Conservation (phyloP, 2,888 invertebrate species). For the Caenorhabditis becei region DNA sequence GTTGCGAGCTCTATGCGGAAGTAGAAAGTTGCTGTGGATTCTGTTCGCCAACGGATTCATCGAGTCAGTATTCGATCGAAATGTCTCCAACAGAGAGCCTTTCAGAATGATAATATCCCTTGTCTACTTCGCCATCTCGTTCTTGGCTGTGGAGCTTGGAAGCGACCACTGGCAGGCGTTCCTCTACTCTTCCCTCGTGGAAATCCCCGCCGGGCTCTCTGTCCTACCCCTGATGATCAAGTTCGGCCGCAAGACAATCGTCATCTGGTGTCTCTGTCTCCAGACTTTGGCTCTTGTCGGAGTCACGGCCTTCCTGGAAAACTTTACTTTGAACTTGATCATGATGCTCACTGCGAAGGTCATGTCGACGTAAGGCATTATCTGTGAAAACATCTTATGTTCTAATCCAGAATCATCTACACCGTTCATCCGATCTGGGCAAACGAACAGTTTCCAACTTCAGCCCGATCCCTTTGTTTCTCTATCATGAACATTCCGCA, state of each 20-base stretch:
- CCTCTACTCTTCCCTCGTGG: slow-evolving; percentile 44
- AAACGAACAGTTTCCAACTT: slow-evolving; percentile 61
- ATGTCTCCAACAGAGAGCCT: background rate
- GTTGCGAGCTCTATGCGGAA: slow-evolving; percentile 15
- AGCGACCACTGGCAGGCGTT: slow-evolving; percentile 42
- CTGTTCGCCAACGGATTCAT: slow-evolving; percentile 59
- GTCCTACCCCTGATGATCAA: slow-evolving; percentile 57
- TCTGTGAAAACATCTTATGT: background rate
- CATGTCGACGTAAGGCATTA: slow-evolving; percentile 43
- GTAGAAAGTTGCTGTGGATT: slow-evolving; percentile 39
- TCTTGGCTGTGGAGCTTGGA: slow-evolving; percentile 49
- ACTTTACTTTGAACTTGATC: slow-evolving; percentile 13
- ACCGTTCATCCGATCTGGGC: slow-evolving; percentile 65
- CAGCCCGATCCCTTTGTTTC: slow-evolving; percentile 45
- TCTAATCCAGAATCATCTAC: slow-evolving; percentile 54
- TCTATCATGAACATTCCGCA: slow-evolving; percentile 61
- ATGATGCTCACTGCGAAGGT: slow-evolving; percentile 52
- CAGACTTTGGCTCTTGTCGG: slow-evolving; percentile 35
- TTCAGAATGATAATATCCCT: slow-evolving; percentile 60
- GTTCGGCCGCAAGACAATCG: slow-evolving; percentile 44
- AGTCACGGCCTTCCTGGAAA: slow-evolving; percentile 16
- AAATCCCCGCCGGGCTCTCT: slow-evolving; percentile 59
- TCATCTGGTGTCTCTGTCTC: slow-evolving; percentile 31
- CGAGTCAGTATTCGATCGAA: slow-evolving; percentile 16
- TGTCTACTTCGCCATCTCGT: slow-evolving; percentile 58